phyloP scores from a whole-genome alignment of 2,797 vertebrate genomes.

The Peromyscus aztecus region DNA sequence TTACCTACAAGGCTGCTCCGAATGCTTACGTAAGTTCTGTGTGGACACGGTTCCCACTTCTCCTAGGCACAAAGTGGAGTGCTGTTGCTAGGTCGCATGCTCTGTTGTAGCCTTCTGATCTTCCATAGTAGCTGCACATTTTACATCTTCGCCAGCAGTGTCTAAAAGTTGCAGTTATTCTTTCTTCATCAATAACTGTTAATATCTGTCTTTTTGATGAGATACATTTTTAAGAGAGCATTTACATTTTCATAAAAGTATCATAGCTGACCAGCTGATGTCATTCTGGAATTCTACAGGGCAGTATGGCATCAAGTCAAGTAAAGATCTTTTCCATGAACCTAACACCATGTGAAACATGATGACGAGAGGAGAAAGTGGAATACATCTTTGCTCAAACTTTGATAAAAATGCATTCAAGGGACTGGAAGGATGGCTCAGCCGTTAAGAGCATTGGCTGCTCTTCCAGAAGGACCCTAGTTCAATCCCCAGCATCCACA shows the following conservation, averaged over 20 bases:
- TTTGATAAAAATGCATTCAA: background rate
- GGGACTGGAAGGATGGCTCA: background rate
- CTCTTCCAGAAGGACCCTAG: background rate
- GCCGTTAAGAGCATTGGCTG: background rate
- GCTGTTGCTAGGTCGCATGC: background rate
- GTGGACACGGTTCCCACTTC: background rate
- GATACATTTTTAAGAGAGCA: background rate
- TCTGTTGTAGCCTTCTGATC: background rate
- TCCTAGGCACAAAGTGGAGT: background rate
- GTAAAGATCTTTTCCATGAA: background rate
- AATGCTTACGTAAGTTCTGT: background rate
- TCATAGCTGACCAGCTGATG: background rate
- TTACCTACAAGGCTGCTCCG: background rate
- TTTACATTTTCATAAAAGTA: constrained; percentile 22
- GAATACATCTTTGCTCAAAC: background rate
- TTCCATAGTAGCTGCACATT: background rate
- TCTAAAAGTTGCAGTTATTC: background rate
- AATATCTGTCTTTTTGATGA: background rate
- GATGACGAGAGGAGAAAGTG: background rate
- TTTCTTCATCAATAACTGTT: background rate
- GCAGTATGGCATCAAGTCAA: background rate
- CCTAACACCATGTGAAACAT: background rate
- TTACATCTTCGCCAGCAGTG: background rate
- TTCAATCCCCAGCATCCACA: background rate
- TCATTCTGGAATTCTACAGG: constrained; percentile 12